Base-by-base conservation (phyloP, 2,888 invertebrate species). In the Cryptocephalus moraei region DNA sequence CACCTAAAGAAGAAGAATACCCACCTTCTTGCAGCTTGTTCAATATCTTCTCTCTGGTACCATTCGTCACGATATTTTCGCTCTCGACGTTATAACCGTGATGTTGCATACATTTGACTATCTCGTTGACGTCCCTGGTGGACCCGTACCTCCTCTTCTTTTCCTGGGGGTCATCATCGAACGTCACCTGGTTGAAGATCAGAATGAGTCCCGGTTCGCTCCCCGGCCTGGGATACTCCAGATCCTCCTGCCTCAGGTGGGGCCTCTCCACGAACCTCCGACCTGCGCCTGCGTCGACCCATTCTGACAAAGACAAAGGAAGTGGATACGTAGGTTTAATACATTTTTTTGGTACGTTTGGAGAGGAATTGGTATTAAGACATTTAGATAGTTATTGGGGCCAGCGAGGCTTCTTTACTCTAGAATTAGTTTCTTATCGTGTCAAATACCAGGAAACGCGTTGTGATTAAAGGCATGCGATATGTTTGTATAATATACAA, bases 41-140 rank as follows among this genome's bases (percentile, higher is more conserved):
- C 8, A 49, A 39, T 11, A 67, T 54, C 45, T 62, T 52, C 4
- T 53, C 43, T 31, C 51, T 56, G 1, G 54, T 63, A 1, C 49
- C 53, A 48, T 67, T 58, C 10, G 45, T 56, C 34, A 55, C 45
- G 33, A 67, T 57, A 44, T 64, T 49, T 8, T 57, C 43, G 10
- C 52, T 42, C 6, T 54, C 51, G 32, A 68, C 56, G 47, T 67
- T 68, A 43, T 59, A 67, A 12, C 66, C 67, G 14, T 62, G 50
- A 39, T 66, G 52, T 42, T 63, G 62, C 36, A 68, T 59, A 32
- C 61, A 62, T 2, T 54, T 39, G 12, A 62, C 54, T 10, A 68
- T 55, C 49, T 64, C 62, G 34, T 63, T 61, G 0, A 67, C 66
- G 50, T 69, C 68, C 47, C 59, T 51, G 41, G 55, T 57, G 31